phyloP scores from a whole-genome alignment of 2,888 invertebrate species.

The Lasioglossum malachurum region DNA sequence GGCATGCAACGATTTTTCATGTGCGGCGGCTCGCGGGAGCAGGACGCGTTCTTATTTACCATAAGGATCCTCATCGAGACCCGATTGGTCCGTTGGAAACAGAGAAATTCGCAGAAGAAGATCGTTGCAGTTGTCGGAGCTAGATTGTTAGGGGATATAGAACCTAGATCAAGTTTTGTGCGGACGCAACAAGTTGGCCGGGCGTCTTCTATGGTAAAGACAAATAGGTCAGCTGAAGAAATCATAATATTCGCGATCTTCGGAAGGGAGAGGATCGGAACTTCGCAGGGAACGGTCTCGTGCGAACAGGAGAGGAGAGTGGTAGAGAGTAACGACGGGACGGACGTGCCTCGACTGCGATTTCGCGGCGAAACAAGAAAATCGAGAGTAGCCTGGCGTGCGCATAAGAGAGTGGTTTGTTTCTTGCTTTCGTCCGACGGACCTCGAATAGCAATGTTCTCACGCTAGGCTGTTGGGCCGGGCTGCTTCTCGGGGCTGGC shows the following conservation, averaged over 20 bases:
- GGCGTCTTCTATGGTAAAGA: too few relatives aligned
- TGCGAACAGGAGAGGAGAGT: neutral
- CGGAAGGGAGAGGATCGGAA: neutral
- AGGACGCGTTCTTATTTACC: neutral
- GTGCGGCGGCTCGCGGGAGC: neutral
- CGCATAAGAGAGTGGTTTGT: slow-evolving; percentile 37
- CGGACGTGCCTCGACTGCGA: slow-evolving; percentile 47
- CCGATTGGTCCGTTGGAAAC: too few relatives aligned
- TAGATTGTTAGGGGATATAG: neutral
- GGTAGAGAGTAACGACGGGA: slow-evolving; percentile 15
- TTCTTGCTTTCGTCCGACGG: slow-evolving; percentile 63
- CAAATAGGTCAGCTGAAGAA: neutral
- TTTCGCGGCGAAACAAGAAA: slow-evolving; percentile 48
- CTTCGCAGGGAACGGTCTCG: neutral
- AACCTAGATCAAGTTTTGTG: neutral
- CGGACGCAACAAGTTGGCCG: too few relatives aligned
- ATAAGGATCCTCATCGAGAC: neutral
- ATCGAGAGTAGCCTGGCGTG: slow-evolving; percentile 39
- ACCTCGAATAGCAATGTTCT: slow-evolving; percentile 63
- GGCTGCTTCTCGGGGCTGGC: neutral
- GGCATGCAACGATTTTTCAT: slow-evolving; percentile 1
- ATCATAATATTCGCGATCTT: neutral
- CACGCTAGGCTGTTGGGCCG: slow-evolving; percentile 18
- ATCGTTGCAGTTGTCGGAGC: too few relatives aligned
- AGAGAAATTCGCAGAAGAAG: too few relatives aligned